phyloP scores from a whole-genome alignment of 2,113 vertebrate species.

The Brachionichthys hirsutus region DNA sequence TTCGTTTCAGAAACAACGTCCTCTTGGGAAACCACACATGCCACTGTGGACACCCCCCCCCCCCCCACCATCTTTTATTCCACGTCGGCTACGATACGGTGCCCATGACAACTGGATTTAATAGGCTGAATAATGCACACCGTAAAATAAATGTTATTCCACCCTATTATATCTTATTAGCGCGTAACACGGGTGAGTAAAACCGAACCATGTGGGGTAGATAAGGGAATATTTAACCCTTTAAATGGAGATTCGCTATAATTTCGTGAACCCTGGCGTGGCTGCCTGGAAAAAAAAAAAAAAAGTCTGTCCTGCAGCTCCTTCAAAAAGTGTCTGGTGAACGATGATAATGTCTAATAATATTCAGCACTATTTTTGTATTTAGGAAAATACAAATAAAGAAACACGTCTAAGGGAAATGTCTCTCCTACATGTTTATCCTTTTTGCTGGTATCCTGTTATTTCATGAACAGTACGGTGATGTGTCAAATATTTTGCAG shows the following conservation, averaged over 20 bases:
- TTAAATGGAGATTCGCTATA: too few relatives aligned
- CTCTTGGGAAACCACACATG: slow-evolving; percentile 1
- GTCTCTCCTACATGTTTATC: slow-evolving; percentile 56
- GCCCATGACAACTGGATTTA: slow-evolving; percentile 4
- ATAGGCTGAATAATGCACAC: not conserved
- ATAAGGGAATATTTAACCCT: not conserved
- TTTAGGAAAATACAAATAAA: slow-evolving; percentile 10
- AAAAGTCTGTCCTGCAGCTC: slow-evolving; percentile 31
- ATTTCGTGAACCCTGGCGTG: not conserved
- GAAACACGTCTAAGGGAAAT: slow-evolving; percentile 50
- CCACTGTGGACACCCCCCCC: not conserved
- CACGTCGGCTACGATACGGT: not conserved
- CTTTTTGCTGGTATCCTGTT: slow-evolving; percentile 55
- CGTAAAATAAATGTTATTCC: too few relatives aligned
- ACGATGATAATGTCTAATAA: slow-evolving; percentile 63
- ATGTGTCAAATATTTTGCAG: slow-evolving; percentile 59
- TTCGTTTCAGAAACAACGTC: not conserved
- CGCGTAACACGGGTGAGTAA: slow-evolving; percentile 1
- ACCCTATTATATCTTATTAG: not conserved
- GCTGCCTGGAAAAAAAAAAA: slow-evolving; percentile 22
- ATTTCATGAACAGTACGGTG: slow-evolving; percentile 60
- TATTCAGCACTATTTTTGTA: slow-evolving; percentile 78
- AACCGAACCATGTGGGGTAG: not conserved
- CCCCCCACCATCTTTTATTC: not conserved
- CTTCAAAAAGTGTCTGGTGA: slow-evolving; percentile 49